Percentiles rank a stretch among this genome's conserved stretches.
Conservation (phyloP, 2,888 invertebrate genomes). For the Lochmaea capreae region DNA sequence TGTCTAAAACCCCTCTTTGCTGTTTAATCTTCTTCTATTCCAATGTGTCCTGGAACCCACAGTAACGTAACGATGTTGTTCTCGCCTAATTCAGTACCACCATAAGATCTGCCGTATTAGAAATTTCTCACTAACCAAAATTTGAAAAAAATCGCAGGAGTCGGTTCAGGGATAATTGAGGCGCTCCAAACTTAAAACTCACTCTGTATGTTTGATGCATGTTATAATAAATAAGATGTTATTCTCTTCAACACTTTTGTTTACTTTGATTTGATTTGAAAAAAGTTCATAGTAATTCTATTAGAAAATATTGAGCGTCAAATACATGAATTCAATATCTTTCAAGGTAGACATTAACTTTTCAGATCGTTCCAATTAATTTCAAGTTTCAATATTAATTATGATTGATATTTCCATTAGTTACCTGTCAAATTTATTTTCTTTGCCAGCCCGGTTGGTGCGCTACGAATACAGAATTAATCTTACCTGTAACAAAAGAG, state of each 20-base stretch:
- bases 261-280: too few species aligned
- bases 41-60: too few species aligned
- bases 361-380: slow-evolving; percentile 52
- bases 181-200: too few species aligned
- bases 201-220: not conserved
- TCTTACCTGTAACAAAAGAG: slow-evolving; percentile 56
- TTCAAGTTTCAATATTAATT: slow-evolving; percentile 51
- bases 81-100: too few species aligned
- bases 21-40: too few species aligned
- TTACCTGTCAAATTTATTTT: slow-evolving; percentile 50
- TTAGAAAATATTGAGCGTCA: slow-evolving; percentile 34
- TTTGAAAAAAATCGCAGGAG: too few species aligned
- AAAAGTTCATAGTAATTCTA: not conserved
- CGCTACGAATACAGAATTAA: slow-evolving; percentile 45
- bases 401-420: slow-evolving; percentile 52
- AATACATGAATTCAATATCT: slow-evolving; percentile 44
- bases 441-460: slow-evolving; percentile 35
- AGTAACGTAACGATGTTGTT: too few species aligned
- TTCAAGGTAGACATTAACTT: slow-evolving; percentile 44
- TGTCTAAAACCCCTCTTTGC: too few species aligned
- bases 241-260: not conserved
- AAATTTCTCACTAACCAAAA: too few species aligned
- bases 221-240: too few species aligned
- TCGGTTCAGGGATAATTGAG: too few species aligned
- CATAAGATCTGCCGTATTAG: too few species aligned